Evolutionary conservation across 2,888 invertebrate genomes (phyloP), one percentile per base, ranked within the genome.

Genomic region (Pristionchus maxplancki): DNA sequence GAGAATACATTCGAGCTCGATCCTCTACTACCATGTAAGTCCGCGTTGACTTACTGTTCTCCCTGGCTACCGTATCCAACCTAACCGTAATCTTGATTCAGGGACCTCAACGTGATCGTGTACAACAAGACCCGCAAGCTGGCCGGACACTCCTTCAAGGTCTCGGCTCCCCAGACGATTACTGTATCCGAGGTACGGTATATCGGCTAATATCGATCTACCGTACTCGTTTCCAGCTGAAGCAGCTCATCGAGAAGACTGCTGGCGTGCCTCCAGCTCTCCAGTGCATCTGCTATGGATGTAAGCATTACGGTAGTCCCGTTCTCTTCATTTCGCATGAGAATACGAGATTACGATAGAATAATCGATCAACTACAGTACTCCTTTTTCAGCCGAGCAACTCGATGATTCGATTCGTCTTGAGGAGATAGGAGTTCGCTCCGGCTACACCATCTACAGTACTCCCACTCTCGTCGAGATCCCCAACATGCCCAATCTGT

Each of bases 101-200:
- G 92, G 91, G 88, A 91, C 58, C 89, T 92, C 37, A 91, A 90
- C 44, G 91, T 90, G 40, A 90, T 92, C 28, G 91, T 92, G 37
- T 92, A 92, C 87, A 92, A 92, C 89, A 92, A 92, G 81, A 91
- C 91, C 0, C 89, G 92, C 67, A 90, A 90, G 81, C 91, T 89
- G 87, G 92, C 92, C 6, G 92, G 92, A 0, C 92, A 92, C 82
- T 90, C 91, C 4, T 89, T 92, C 81, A 82, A 89, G n/a, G 82
- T 92, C 28, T 88, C 90, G 3, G 88, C 90, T 1, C 88, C 90
- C 28, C 90, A 90, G 37, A 88, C 90, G 58, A 89, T 90, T 4
- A 91, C 90, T 24, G 91, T 92, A 40, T 89, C 89, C 24, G 91
- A 91, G 89, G 78, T 78, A 44, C 78, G 15, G 48, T 28, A 78